These are phyloP conservation scores for Anhinga rufa DNA, from an alignment of 2,113 vertebrate species.

Conservation along the genomic window DNA sequence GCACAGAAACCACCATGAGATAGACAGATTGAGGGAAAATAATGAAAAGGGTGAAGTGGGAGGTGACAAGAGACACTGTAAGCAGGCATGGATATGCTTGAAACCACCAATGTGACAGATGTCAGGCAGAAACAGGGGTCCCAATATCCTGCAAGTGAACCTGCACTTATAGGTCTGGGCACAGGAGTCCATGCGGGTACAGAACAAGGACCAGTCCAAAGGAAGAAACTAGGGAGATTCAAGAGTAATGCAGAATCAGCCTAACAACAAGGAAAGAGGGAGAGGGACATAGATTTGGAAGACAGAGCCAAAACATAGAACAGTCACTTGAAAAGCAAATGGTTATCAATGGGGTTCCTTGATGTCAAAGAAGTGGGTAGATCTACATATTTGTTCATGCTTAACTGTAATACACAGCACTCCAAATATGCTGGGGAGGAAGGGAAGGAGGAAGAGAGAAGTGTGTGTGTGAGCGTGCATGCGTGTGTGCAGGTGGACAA, in stretches of 20 bases:
- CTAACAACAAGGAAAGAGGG: neutral
- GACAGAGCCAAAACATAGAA: neutral
- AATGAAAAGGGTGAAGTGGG: neutral
- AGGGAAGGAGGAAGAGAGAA: neutral
- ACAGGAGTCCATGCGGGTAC: neutral
- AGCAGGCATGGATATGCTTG: neutral
- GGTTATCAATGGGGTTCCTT: neutral
- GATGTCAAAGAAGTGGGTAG: neutral
- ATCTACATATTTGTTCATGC: neutral
- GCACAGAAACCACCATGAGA: neutral
- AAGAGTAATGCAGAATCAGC: neutral
- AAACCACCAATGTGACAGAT: neutral
- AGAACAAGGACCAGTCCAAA: neutral
- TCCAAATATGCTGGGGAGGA: neutral
- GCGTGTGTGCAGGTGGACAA: neutral
- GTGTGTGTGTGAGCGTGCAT: fast-evolving
- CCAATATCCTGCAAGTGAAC: neutral
- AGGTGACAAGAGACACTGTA: neutral
- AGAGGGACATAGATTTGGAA: neutral
- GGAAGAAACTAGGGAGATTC: neutral
- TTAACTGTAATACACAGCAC: neutral
- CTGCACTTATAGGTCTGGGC: neutral
- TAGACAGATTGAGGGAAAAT: neutral
- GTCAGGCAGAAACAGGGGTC: neutral
- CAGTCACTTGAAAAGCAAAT: neutral